A percentile compares a stretch with the other conserved stretches of the same genome.
phyloP scores from a whole-genome alignment of 1,140 invertebrate genomes.

The Eufriesea mexicana region DNA sequence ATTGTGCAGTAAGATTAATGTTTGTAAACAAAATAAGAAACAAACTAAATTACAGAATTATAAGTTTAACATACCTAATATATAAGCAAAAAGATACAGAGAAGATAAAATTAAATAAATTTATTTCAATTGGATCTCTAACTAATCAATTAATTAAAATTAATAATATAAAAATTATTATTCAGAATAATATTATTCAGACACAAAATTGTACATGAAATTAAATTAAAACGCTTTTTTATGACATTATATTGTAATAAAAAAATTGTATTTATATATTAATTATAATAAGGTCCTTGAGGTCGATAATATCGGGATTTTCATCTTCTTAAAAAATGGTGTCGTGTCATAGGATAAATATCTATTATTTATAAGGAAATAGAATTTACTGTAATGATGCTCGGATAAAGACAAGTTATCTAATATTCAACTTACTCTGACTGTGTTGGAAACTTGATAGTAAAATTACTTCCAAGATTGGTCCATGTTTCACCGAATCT shows the following conservation, averaged over 20 bases:
- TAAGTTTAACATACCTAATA: background rate
- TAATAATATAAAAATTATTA: background rate
- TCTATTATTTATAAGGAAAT: constrained; percentile 8
- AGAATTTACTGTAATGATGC: background rate
- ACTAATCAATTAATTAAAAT: background rate
- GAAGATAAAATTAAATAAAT: background rate
- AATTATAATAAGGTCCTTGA: background rate
- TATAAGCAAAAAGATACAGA: background rate
- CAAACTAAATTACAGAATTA: background rate
- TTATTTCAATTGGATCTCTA: background rate
- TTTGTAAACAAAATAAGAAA: background rate
- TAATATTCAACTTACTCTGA: constrained; percentile 47
- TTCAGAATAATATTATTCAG: too few species aligned
- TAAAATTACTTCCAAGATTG: constrained; percentile 70
- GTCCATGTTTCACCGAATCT: constrained; percentile 63
- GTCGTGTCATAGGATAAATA: constrained; percentile 9
- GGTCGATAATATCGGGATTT: constrained; percentile 26
- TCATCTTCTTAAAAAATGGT: constrained; percentile 5
- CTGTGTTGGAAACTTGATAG: constrained; percentile 48
- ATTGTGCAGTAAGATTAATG: background rate
- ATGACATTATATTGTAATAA: background rate
- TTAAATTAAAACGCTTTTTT: background rate
- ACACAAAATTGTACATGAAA: background rate
- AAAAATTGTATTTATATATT: background rate
- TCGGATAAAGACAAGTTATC: background rate